phyloP scores from a whole-genome alignment of 2,888 invertebrate species.

The Eupeodes luniger region DNA sequence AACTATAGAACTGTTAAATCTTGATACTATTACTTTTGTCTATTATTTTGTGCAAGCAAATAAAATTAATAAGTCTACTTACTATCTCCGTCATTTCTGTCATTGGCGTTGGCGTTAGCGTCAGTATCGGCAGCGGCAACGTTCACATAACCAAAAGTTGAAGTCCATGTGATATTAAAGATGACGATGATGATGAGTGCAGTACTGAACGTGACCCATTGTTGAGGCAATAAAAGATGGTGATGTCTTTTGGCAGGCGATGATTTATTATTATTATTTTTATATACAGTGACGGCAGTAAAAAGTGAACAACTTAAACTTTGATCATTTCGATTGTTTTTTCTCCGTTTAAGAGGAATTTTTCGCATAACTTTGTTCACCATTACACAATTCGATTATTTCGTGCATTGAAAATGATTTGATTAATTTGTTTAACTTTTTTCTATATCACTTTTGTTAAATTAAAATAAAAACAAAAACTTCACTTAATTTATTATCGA shows the following conservation, averaged over 20 bases:
- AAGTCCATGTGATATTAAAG: conserved; percentile 61
- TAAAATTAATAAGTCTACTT: conserved; percentile 29
- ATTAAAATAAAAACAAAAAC: neutral
- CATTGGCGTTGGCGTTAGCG: conserved; percentile 45
- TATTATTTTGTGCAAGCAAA: neutral
- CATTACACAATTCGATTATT: conserved; percentile 65
- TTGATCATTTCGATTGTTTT: conserved; percentile 54
- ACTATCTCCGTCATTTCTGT: conserved; percentile 60
- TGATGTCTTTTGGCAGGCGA: conserved; percentile 17
- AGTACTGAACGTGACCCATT: conserved; percentile 61
- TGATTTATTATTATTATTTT: conserved; percentile 12
- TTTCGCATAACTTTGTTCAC: conserved; percentile 72
- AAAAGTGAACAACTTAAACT: conserved; percentile 52
- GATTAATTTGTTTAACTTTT: neutral
- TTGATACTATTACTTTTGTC: neutral
- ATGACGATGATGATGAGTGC: conserved; percentile 60
- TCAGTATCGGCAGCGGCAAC: conserved; percentile 51
- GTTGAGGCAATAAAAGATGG: conserved; percentile 31
- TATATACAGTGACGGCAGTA: conserved; percentile 45
- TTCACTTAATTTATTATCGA: conserved; percentile 36
- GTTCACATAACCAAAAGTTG: conserved; percentile 65
- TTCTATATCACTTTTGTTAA: conserved; percentile 12
- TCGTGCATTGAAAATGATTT: conserved; percentile 64
- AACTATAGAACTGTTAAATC: neutral
- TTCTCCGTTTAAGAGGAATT: conserved; percentile 72